These are phyloP conservation scores for Porphyrio hochstetteri DNA, from an alignment of 2,113 vertebrate species.

Conservation along the genomic window DNA sequence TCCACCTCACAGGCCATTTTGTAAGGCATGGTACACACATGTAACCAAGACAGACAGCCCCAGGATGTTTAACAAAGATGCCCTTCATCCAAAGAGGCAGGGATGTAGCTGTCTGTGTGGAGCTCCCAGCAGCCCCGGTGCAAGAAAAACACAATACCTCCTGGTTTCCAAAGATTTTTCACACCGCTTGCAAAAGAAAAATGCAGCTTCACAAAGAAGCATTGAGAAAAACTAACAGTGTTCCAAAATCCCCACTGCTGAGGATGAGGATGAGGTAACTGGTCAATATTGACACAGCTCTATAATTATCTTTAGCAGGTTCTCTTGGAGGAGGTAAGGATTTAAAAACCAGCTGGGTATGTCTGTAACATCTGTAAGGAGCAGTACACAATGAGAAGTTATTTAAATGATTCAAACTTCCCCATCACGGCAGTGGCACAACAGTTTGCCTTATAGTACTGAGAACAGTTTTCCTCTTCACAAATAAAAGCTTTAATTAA, in stretches of 20 bases:
- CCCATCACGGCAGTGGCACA: not conserved
- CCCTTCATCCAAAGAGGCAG: not conserved
- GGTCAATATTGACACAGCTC: constrained; percentile 30
- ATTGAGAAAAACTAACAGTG: constrained; percentile 14
- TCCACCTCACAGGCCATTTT: not conserved
- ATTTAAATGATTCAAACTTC: not conserved
- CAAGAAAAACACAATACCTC: not conserved
- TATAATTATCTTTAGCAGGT: not conserved
- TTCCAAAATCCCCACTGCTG: not conserved
- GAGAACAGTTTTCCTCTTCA: constrained; percentile 3
- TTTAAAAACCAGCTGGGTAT: constrained; percentile 28
- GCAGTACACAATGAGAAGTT: not conserved
- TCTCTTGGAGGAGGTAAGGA: constrained; percentile 13
- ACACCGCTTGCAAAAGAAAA: not conserved
- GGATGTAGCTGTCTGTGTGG: not conserved
- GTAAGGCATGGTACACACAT: not conserved
- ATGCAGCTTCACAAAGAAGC: constrained; percentile 20
- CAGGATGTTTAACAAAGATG: not conserved
- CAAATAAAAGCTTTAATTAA: constrained; percentile 22
- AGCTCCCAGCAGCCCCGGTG: not conserved
- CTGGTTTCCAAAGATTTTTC: not conserved
- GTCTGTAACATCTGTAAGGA: constrained; percentile 14
- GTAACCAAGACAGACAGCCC: not conserved
- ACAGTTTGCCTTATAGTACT: not conserved
- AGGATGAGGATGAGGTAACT: constrained; percentile 4